phyloP scores from a whole-genome alignment of 2,113 vertebrate genomes.

The Geothlypis trichas region DNA sequence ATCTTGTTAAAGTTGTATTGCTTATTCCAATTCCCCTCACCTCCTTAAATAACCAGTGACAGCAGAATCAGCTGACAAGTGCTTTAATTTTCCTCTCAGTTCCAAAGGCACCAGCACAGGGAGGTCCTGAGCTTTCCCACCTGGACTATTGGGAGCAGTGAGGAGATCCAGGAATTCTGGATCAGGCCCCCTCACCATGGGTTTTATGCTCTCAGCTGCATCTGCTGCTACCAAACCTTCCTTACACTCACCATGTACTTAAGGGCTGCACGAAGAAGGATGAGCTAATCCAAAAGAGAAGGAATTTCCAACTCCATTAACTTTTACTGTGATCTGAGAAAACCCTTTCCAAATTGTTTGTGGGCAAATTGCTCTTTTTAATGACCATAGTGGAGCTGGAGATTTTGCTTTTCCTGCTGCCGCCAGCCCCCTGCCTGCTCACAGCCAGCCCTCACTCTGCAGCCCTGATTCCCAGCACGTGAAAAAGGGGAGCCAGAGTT shows the following conservation, averaged over 20 bases:
- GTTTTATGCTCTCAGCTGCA: neutral
- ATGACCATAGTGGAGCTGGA: neutral
- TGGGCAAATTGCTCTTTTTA: slow-evolving; percentile 2
- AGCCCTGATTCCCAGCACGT: accelerated
- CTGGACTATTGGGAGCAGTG: neutral
- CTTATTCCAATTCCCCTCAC: neutral
- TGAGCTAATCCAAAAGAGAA: neutral
- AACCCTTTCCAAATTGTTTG: neutral
- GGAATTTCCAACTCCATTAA: slow-evolving; percentile 18
- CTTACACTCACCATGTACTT: neutral
- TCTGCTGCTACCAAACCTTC: neutral
- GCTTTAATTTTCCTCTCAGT: neutral
- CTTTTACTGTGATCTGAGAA: slow-evolving; percentile 24
- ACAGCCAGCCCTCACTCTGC: neutral
- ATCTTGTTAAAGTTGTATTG: neutral
- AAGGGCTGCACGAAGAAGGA: neutral
- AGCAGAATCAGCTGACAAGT: neutral
- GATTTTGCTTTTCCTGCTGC: neutral
- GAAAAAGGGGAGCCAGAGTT: neutral
- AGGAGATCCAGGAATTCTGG: neutral
- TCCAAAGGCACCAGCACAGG: neutral
- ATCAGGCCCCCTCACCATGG: accelerated
- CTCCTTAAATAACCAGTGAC: neutral
- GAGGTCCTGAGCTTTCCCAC: neutral
- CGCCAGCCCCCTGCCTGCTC: accelerated